Evolutionary conservation across 2,888 invertebrate species (phyloP).

Genomic region (Sarcophaga subvicina): DNA sequence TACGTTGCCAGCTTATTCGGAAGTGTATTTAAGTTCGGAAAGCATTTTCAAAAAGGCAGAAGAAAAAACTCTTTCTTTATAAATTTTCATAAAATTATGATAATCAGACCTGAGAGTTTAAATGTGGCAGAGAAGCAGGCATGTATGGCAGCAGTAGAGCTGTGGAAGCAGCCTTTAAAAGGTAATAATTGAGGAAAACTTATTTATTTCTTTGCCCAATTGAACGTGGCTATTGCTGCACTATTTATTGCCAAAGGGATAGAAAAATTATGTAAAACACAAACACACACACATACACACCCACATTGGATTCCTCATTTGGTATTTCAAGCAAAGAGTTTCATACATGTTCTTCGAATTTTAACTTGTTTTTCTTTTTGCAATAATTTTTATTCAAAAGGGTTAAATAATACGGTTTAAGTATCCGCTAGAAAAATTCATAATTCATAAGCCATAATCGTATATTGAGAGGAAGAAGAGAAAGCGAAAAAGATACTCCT

Average conservation of each 20-base stretch:
- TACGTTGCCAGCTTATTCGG: no score
- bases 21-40: neutral
- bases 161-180: neutral
- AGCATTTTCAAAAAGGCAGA: neutral
- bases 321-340: constrained; percentile 45
- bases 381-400: constrained; percentile 31
- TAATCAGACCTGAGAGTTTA: constrained; percentile 1
- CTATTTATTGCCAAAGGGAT: neutral
- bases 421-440: constrained; percentile 62
- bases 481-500: neutral
- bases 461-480: neutral
- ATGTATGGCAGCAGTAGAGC: neutral
- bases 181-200: neutral
- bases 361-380: constrained; percentile 10
- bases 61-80: constrained; percentile 21
- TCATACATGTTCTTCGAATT: neutral
- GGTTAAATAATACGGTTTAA: constrained; percentile 58
- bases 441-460: constrained; percentile 50
- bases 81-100: constrained; percentile 34
- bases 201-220: neutral
- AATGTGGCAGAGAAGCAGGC: neutral
- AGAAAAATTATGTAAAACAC: neutral
- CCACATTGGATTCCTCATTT: constrained; percentile 7
- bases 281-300: no score
- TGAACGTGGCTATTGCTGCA: neutral